Conservation (phyloP, 2,797 vertebrate species). For the Rhodeus uyekii region DNA sequence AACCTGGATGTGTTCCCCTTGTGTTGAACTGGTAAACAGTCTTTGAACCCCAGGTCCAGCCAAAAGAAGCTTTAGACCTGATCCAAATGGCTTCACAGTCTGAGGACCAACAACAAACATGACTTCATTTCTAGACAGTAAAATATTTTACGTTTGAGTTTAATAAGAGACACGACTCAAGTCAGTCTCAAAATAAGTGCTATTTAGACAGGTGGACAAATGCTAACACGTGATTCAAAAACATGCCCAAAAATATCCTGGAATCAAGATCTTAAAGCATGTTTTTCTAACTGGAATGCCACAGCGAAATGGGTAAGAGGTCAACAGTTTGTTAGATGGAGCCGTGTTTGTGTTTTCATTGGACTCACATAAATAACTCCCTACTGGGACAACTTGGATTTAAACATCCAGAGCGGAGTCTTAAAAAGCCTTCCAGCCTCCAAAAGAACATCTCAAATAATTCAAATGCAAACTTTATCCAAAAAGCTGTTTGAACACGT, state of each 20-base stretch:
- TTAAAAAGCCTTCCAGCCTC: background rate
- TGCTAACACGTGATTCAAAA: background rate
- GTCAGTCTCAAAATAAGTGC: background rate
- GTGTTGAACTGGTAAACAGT: constrained; percentile 1
- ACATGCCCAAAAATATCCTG: constrained; percentile 13
- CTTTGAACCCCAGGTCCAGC: constrained; percentile 15
- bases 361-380: constrained; percentile 41
- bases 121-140: constrained; percentile 8
- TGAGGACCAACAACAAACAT: constrained; percentile 23
- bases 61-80: constrained; percentile 25
- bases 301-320: constrained; percentile 21
- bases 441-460: constrained; percentile 5
- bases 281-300: constrained; percentile 7
- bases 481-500: background rate
- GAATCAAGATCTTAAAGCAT: background rate
- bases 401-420: constrained; percentile 15
- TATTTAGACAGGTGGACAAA: constrained; percentile 48
- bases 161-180: background rate
- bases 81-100: constrained; percentile 28
- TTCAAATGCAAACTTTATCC: background rate
- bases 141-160: background rate
- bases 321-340: constrained; percentile 6
- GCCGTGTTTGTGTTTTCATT: constrained; percentile 31
- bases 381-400: background rate
- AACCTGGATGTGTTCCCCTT: background rate